A percentile compares a stretch with the other conserved stretches of the same genome.
These are phyloP conservation scores for Darevskia mixta DNA, from an alignment of 2,797 vertebrate species.

Conservation along the genomic window DNA sequence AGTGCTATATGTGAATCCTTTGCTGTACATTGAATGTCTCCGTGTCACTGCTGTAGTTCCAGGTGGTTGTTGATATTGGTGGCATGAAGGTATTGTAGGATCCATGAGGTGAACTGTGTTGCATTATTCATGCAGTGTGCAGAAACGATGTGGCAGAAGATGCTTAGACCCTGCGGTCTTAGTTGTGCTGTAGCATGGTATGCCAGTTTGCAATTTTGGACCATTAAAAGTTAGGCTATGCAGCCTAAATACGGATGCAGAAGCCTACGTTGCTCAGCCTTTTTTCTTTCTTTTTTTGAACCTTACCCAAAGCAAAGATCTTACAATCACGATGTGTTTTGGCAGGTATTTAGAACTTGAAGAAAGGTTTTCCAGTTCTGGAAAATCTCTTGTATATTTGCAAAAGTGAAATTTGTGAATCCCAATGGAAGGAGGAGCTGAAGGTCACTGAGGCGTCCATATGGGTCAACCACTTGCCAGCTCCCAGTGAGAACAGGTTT, in stretches of 20 bases:
- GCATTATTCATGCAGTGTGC: no score
- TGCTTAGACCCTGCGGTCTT: no score
- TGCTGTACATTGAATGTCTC: no score
- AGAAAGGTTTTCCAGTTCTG: neutral
- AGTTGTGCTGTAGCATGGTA: neutral
- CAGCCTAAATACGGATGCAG: neutral
- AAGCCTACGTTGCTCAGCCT: neutral
- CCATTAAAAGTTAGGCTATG: no score
- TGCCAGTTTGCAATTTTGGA: neutral
- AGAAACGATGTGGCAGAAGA: no score
- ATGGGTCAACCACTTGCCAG: constrained; percentile 29
- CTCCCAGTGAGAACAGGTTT: neutral
- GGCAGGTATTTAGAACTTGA: neutral
- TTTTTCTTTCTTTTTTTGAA: neutral
- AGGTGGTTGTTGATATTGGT: no score
- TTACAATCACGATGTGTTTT: neutral
- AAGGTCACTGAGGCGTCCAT: constrained; percentile 16
- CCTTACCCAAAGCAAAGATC: neutral
- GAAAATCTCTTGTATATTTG: constrained; percentile 16
- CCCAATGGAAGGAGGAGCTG: neutral
- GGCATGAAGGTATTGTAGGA: no score
- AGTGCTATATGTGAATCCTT: no score
- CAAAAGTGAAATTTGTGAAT: constrained; percentile 6
- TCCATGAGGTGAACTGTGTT: no score
- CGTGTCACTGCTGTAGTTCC: no score